phyloP scores from a whole-genome alignment of 2,888 invertebrate species.

The Watsonalla cultraria region DNA sequence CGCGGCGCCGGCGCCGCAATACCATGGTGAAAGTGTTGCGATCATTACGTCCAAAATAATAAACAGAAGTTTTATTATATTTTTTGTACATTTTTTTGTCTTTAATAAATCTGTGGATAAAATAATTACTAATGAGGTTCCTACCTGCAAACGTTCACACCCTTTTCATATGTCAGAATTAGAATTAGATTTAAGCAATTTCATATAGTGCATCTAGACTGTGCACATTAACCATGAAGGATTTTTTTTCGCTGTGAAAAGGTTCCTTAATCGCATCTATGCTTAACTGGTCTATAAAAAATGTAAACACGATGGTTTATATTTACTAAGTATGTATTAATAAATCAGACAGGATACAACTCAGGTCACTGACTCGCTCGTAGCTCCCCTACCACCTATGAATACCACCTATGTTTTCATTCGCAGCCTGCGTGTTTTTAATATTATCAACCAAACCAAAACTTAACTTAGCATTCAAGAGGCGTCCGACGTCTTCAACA shows the following conservation, averaged over 20 bases:
- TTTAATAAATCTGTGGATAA: no score
- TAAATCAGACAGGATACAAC: neutral
- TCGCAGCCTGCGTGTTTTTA: neutral
- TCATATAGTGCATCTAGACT: no score
- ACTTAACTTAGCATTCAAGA: neutral
- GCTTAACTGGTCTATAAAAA: no score
- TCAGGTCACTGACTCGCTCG: neutral
- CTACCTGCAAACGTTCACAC: no score
- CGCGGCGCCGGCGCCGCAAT: neutral
- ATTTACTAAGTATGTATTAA: neutral
- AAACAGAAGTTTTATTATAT: neutral
- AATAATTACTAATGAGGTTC: no score
- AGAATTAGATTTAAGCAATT: no score
- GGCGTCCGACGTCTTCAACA: neutral
- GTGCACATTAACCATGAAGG: no score
- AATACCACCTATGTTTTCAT: neutral
- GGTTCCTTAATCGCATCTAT: no score
- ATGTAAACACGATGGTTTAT: no score
- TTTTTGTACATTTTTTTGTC: neutral
- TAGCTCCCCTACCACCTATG: neutral
- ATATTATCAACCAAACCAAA: neutral
- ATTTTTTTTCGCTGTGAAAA: no score
- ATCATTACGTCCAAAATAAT: constrained; percentile 34
- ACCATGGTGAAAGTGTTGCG: constrained; percentile 57
- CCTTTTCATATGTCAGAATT: no score